Conservation (phyloP, 1,140 invertebrate genomes). For the Microplitis demolitor region DNA sequence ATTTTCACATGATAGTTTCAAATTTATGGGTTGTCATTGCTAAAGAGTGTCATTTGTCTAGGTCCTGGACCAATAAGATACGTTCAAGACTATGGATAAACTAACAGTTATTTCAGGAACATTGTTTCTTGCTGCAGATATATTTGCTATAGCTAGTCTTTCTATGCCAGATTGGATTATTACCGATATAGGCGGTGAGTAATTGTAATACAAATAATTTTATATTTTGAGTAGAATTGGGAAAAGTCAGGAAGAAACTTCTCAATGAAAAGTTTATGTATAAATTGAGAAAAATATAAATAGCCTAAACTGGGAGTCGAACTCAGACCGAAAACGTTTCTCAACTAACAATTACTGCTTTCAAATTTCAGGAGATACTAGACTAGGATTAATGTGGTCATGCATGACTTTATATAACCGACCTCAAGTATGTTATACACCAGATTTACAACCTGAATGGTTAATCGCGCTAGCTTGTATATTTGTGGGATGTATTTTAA, state of each 20-base stretch:
- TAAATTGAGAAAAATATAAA: no score
- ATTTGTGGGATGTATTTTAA: conserved; percentile 89
- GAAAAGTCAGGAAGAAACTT: background rate
- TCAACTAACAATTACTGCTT: background rate
- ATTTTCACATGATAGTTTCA: no score
- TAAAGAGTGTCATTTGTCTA: no score
- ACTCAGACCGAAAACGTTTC: no score
- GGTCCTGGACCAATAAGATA: no score
- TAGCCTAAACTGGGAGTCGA: no score
- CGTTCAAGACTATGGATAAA: conserved; percentile 80
- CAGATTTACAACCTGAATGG: conserved; percentile 88
- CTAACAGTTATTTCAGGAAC: conserved; percentile 90
- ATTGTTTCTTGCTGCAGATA: conserved; percentile 88
- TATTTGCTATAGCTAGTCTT: conserved; percentile 91
- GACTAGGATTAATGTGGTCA: conserved; percentile 90
- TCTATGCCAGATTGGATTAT: conserved; percentile 96
- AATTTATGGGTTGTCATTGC: no score
- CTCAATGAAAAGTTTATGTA: background rate
- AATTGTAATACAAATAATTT: conserved; percentile 7
- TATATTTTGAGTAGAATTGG: conserved; percentile 22
- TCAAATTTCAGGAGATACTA: conserved; percentile 73
- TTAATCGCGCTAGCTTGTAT: conserved; percentile 88
- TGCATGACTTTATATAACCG: conserved; percentile 91
- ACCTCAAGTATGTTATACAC: conserved; percentile 85
- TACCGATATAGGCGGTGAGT: conserved; percentile 85